Evolutionary conservation across 2,888 invertebrate genomes (phyloP), one percentile per base, ranked within the genome.

Genomic region (Eurytoma adleriae): DNA sequence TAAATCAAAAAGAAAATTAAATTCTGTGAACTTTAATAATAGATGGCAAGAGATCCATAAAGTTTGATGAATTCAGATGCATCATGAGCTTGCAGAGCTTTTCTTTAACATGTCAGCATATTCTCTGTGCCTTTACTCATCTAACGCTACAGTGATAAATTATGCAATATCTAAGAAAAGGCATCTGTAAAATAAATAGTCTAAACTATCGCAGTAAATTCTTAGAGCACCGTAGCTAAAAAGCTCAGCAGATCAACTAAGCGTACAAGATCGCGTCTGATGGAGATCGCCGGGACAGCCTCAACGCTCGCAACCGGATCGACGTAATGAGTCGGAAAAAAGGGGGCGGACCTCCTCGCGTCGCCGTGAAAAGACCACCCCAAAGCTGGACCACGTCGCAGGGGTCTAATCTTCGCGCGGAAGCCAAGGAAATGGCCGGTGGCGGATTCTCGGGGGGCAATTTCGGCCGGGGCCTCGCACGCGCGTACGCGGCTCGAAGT

Each of bases 251-350:
- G 14, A 50, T 50, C 66, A 18, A 18, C 14, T 40, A 20, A 48
- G 20, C 66, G 50, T 20, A 24, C 50, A 18, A 14, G 14, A 57
- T 57, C 20, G 50, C 20, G 18, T 18, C 18, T 3, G 20, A 24
- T 24, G 24, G 5, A 1, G 30, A 52, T n/a, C 14, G 24, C 16
- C 64, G 48, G 18, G 13, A 48, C 62, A 40, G 40, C 40, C 40
- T 7, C 5, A 7, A 13, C 20, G 27, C 56, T 64, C 64, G 59
- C 78, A 80, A 78, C 62, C 69, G 77, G 74, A 80, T 78, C 57
- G 70, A 27, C 59, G 52, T 70, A 80, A 80, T 80, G 78, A 78
- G 70, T 59, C 70, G 73, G 73, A 78, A 73, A 74, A 54, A 69
- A 48, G 30, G 54, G 64, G 57, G 30, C 20, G 2, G 3, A 24